Conservation (phyloP, 2,113 vertebrate species). For the Chunga burmeisteri region DNA sequence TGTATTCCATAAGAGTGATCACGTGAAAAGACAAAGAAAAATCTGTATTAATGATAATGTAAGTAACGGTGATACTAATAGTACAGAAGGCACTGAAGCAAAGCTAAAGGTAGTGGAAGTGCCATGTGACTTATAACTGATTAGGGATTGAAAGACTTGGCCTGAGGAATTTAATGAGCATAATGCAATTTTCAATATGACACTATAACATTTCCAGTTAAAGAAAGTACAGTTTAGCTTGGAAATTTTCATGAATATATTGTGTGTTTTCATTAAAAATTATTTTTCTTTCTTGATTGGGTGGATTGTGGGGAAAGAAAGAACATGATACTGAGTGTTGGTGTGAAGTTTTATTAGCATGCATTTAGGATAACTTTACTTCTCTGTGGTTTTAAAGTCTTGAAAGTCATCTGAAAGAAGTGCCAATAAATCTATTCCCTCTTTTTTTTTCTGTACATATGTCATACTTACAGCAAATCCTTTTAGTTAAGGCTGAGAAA, state of each 20-base stretch:
- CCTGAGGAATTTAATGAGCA: background rate
- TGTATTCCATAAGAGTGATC: background rate
- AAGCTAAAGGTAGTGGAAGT: background rate
- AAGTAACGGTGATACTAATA: background rate
- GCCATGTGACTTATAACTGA: background rate
- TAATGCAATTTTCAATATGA: background rate
- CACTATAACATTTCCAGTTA: background rate
- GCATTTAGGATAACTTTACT: background rate
- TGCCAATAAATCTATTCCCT: background rate
- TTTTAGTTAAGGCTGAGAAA: background rate
- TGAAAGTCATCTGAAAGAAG: background rate
- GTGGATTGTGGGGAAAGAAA: background rate
- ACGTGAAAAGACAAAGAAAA: background rate
- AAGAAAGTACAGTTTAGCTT: background rate
- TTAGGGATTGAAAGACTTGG: background rate
- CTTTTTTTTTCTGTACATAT: background rate
- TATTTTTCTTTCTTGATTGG: background rate
- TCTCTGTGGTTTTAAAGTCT: background rate
- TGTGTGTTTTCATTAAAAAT: background rate
- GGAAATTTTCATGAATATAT: background rate
- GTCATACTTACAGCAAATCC: background rate
- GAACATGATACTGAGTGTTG: background rate
- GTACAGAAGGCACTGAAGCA: background rate
- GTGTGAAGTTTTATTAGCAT: background rate
- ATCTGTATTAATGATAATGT: background rate